Evolutionary conservation across 1,140 invertebrate species (phyloP).

Genomic region (Procambarus virginalis): DNA sequence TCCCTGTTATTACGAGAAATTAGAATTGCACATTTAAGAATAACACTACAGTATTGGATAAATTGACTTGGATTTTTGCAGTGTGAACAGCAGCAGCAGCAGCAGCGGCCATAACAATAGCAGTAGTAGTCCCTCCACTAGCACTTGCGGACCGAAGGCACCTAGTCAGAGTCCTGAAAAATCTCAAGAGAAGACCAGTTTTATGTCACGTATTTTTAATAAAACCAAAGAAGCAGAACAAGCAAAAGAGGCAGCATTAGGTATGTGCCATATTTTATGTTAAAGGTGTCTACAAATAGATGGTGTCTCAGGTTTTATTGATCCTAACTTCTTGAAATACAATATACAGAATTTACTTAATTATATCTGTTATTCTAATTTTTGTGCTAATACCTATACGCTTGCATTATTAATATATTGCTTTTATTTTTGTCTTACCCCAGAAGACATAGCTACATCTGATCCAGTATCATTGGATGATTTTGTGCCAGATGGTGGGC

Average conservation of each 20-base stretch:
- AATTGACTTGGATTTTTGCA: background rate
- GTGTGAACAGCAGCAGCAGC: slow-evolving; percentile 3
- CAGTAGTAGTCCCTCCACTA: slow-evolving; percentile 36
- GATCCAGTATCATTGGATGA: slow-evolving; percentile 83
- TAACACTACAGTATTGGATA: no score
- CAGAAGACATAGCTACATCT: slow-evolving; percentile 4
- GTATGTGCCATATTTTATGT: slow-evolving; percentile 1
- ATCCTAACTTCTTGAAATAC: background rate
- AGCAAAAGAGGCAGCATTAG: slow-evolving; percentile 31
- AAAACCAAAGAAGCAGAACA: slow-evolving; percentile 45
- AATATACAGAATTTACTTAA: background rate
- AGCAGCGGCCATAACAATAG: slow-evolving; percentile 73
- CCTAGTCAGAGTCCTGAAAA: slow-evolving; percentile 52
- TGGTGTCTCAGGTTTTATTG: background rate
- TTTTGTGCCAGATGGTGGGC: slow-evolving; percentile 88
- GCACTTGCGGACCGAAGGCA: slow-evolving; percentile 30
- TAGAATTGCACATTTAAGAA: no score
- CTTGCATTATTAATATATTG: background rate
- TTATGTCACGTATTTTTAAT: slow-evolving; percentile 59
- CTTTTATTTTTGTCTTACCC: background rate
- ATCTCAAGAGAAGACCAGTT: slow-evolving; percentile 53
- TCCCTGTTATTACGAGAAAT: no score
- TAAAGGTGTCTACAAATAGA: no score
- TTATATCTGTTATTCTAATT: background rate
- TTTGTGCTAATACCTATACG: no score